phyloP scores from a whole-genome alignment of 2,888 invertebrate genomes.

The Pycnomerus fuliginosus region DNA sequence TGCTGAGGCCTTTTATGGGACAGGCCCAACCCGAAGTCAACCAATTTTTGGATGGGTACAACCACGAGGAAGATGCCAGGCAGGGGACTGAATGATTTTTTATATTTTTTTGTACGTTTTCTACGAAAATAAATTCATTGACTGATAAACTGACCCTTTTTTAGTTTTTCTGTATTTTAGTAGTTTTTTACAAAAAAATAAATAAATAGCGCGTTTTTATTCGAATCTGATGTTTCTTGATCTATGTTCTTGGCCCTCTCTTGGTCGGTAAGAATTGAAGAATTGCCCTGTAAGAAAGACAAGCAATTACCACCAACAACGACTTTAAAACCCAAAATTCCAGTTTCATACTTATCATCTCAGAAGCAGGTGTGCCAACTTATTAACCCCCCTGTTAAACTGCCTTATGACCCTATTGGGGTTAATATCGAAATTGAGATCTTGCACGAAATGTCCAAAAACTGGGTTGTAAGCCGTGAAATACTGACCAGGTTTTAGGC shows the following conservation, averaged over 20 bases:
- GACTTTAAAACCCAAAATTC: too few species aligned
- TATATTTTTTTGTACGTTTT: background rate
- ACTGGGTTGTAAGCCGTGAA: constrained; percentile 26
- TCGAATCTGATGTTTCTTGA: background rate
- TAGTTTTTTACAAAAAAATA: background rate
- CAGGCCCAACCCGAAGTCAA: constrained; percentile 19
- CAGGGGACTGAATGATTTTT: too few species aligned
- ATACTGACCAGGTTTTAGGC: constrained; percentile 33
- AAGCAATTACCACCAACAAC: too few species aligned
- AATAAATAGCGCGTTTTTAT: background rate
- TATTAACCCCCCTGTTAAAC: constrained; percentile 14
- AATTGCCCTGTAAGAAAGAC: background rate
- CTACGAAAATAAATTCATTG: background rate
- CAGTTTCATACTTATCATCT: constrained; percentile 13
- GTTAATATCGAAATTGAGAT: constrained; percentile 20
- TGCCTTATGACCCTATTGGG: constrained; percentile 10
- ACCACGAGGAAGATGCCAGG: constrained; percentile 1
- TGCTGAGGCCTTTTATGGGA: constrained; percentile 37
- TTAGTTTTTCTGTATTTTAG: background rate
- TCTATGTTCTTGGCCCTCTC: background rate
- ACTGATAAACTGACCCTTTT: background rate
- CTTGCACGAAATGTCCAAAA: constrained; percentile 23
- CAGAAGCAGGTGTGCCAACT: constrained; percentile 8
- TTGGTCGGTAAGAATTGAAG: background rate
- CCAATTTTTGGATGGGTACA: constrained; percentile 14